Evolutionary conservation across 2,113 vertebrate genomes (phyloP), one percentile per base, ranked within the genome.

Genomic region (Macroglossus sobrinus): DNA sequence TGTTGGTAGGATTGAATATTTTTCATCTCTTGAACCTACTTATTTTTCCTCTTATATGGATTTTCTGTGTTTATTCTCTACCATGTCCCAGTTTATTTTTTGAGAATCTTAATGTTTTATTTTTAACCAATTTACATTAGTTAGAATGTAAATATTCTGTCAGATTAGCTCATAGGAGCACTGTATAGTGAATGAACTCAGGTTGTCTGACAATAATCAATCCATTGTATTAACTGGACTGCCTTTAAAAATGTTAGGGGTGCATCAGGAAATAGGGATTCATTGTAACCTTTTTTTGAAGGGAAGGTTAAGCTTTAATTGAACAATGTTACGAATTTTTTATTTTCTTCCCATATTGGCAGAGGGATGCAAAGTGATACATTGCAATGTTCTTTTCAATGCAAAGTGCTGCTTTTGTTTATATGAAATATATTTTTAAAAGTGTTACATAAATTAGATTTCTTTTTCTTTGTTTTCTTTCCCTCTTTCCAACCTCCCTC

Each of bases 101-200:
- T 82, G 47, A 79, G 57, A 79, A 79, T 93, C 12, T 74, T 86
- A 84, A 40, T 84, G 38, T 84, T 95, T 95, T n/a, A n/a, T n/a
- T 93, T 68, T 35, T 92, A 72, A 84, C 22, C 79, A 90, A 76
- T 80, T 84, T 89, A 4, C 24, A 71, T 92, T 91, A 88, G 9
- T 82, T 96, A 72, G 50, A 79, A 75, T 79, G 26, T 96, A 97
- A 93, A 74, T 66, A 69, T 80, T 87, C 45, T 93, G n/a, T 96
- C 69, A 69, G 71, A 75, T 87, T 38, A 92, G 45, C 64, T 93
- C 72, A 81, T 28, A 38, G 14, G 69, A 90, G 11, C 2, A 68
- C 40, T 84, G 18, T 40, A 30, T 47, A 63, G 40, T 84, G 76
- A 89, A 3, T 93, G 93, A 92, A 69, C 38, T 93, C 50, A 43